phyloP scores from a whole-genome alignment of 1,140 invertebrate species.

The Nilaparvata lugens region DNA sequence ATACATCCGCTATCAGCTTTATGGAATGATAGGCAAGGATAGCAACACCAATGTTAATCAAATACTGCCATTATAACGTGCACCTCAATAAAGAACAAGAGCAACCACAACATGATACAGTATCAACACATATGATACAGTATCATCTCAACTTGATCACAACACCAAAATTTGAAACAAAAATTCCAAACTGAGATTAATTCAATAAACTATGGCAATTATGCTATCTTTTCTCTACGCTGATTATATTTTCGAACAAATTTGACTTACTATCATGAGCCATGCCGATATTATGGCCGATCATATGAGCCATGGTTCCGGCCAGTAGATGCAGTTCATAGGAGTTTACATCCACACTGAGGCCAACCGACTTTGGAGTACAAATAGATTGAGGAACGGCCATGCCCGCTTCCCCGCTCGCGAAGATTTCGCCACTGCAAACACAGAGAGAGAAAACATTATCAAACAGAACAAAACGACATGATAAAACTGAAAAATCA shows the following conservation, averaged over 20 bases:
- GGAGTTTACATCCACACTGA: constrained; percentile 83
- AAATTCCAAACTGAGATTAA: constrained; percentile 1
- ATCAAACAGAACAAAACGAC: too few species aligned
- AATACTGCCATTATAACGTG: too few species aligned
- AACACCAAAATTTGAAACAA: too few species aligned
- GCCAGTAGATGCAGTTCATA: constrained; percentile 93
- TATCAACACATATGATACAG: too few species aligned
- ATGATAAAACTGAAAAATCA: too few species aligned
- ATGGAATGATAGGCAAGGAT: too few species aligned
- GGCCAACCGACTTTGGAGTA: constrained; percentile 79
- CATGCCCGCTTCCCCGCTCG: constrained; percentile 79
- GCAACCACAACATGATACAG: too few species aligned
- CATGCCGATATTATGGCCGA: constrained; percentile 94
- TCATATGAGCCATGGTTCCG: constrained; percentile 91
- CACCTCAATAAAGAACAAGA: too few species aligned
- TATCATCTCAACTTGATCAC: too few species aligned
- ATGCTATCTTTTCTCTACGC: background rate
- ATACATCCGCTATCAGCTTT: too few species aligned
- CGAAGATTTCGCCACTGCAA: constrained; percentile 68
- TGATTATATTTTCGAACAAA: background rate
- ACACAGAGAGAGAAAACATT: constrained; percentile 6
- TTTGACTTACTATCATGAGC: constrained; percentile 71
- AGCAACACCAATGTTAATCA: too few species aligned
- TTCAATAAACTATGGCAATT: background rate
- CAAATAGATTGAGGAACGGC: constrained; percentile 86